phyloP scores from a whole-genome alignment of 2,888 invertebrate genomes.

The Ashinkailepas kermadecensis region DNA sequence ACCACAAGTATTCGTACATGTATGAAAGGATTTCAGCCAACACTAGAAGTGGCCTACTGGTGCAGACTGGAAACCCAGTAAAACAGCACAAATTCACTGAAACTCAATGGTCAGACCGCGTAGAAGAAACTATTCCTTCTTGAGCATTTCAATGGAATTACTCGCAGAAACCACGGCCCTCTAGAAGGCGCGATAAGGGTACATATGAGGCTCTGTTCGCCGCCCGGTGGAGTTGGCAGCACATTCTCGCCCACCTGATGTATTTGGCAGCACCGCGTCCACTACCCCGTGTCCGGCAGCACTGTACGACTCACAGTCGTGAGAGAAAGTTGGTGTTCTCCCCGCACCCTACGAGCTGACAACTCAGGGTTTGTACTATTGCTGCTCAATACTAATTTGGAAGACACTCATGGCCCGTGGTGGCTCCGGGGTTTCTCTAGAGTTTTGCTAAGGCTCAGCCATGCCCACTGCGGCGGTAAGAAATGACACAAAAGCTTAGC shows the following conservation, averaged over 20 bases:
- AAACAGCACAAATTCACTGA: background rate
- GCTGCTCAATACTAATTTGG: slow-evolving; percentile 16
- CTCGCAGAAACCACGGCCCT: background rate
- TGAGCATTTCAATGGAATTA: slow-evolving; percentile 21
- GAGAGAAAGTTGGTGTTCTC: background rate
- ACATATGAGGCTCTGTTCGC: background rate
- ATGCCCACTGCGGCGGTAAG: background rate
- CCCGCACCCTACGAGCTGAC: background rate
- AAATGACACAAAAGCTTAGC: background rate
- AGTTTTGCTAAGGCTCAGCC: background rate
- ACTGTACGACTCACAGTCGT: background rate
- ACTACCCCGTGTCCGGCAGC: background rate
- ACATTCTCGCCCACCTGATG: background rate
- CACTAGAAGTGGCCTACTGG: background rate
- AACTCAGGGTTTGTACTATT: slow-evolving; percentile 20
- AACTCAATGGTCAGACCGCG: background rate
- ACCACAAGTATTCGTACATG: background rate
- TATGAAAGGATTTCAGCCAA: slow-evolving; percentile 8
- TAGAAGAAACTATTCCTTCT: background rate
- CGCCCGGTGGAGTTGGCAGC: background rate
- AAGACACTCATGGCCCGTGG: background rate
- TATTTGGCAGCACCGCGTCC: background rate
- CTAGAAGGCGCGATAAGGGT: slow-evolving; percentile 9
- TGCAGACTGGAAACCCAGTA: background rate
- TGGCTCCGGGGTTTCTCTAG: background rate